Conservation (phyloP, 1,140 invertebrate species). For the Rhagoletis pomonella region DNA sequence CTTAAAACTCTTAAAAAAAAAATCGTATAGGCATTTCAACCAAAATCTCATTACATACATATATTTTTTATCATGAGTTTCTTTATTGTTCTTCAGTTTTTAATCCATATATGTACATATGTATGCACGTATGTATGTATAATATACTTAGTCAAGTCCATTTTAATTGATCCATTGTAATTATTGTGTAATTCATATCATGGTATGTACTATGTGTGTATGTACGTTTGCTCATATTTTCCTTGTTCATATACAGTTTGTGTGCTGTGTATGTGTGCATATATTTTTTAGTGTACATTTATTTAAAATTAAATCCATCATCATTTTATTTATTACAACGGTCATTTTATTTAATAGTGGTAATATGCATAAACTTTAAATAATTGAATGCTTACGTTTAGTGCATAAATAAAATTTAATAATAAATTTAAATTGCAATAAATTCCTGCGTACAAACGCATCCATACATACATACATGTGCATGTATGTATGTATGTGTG, state of each 20-base stretch:
- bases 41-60: background rate
- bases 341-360: slow-evolving; percentile 11
- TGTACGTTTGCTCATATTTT: no score
- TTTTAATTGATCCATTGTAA: slow-evolving; percentile 19
- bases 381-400: background rate
- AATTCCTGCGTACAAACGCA: background rate
- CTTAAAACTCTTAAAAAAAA: no score
- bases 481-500: background rate
- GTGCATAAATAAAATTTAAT: slow-evolving; percentile 14
- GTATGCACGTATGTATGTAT: background rate
- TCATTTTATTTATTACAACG: background rate
- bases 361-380: slow-evolving; percentile 10
- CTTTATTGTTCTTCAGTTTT: background rate
- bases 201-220: no score
- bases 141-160: background rate
- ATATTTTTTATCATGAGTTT: background rate
- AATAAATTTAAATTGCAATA: background rate
- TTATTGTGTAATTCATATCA: background rate
- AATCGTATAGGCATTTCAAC: background rate
- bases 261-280: background rate
- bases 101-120: slow-evolving; percentile 12
- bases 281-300: background rate
- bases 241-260: background rate
- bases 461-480: background rate
- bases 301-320: background rate